A percentile compares a stretch with the other conserved stretches of the same genome.
phyloP scores from a whole-genome alignment of 2,888 invertebrate species.

The Microplitis manilae region DNA sequence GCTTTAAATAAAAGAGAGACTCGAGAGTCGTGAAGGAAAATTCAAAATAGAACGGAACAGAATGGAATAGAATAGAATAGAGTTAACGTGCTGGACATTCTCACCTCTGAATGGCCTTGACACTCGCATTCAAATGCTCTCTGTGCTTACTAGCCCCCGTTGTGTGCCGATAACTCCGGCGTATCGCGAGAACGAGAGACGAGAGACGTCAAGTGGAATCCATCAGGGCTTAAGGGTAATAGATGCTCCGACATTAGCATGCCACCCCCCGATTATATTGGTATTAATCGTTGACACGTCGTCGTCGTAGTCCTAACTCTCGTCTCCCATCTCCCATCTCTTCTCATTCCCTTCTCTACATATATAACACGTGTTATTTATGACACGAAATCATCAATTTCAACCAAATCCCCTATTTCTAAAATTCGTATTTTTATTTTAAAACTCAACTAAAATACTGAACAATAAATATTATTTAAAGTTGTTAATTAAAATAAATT shows the following conservation, averaged over 20 bases:
- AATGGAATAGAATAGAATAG: constrained; percentile 29
- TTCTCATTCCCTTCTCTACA: constrained; percentile 40
- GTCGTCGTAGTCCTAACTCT: constrained; percentile 30
- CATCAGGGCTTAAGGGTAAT: constrained; percentile 68
- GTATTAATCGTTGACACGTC: constrained; percentile 60
- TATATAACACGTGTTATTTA: constrained; percentile 52
- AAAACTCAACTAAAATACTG: background rate
- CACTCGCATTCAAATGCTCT: constrained; percentile 33
- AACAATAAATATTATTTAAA: constrained; percentile 8
- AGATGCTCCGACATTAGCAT: constrained; percentile 70
- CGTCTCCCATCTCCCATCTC: constrained; percentile 41
- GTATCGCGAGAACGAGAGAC: constrained; percentile 43
- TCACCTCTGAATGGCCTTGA: constrained; percentile 35
- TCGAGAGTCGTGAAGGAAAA: background rate
- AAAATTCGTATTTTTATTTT: constrained; percentile 10
- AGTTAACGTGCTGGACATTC: background rate
- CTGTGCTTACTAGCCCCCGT: background rate
- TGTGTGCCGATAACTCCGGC: constrained; percentile 17
- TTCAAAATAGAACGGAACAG: background rate
- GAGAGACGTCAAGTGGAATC: constrained; percentile 66
- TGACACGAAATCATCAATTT: constrained; percentile 37
- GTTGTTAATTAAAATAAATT: constrained; percentile 27
- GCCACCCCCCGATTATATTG: constrained; percentile 66
- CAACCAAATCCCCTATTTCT: background rate
- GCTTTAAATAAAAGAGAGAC: constrained; percentile 37